Evolutionary conservation across 2,113 vertebrate genomes (phyloP), one percentile per base, ranked within the genome.

Genomic region (Tonatia bakeri): DNA sequence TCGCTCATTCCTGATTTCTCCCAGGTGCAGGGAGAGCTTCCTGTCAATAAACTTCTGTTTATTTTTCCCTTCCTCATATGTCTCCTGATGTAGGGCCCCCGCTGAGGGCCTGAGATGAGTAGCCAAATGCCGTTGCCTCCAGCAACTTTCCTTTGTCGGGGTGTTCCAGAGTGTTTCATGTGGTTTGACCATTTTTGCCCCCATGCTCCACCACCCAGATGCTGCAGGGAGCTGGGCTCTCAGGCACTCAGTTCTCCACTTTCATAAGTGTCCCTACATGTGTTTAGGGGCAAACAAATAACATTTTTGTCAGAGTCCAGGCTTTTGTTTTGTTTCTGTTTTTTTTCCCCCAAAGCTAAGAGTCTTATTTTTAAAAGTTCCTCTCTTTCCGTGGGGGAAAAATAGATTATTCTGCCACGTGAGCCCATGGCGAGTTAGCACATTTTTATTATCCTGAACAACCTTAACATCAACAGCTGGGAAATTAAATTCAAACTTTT

Each of bases 131-230:
- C 38, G 38, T 70, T 47, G 31, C 13, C 17, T 61, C 64, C 0
- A 77, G 13, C 9, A 67, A 52, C n/a, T 47, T 56, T 43, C 20
- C 1, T 56, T 33, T 14, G 56, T 3, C 11, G 33, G 77, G 3
- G 1, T 45, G 22, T 45, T 77, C 50, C 40, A 77, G 36, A 56
- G 43, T 5, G 43, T 50, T 75, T 73, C 12, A 13, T 22, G 2
- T 8, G n/a, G 33, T 24, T 54, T 83, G 33, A 91, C 5, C 8
- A 59, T 24, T 2, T 40, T 28, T 16, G 36, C 22, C 16, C 12
- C 5, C 24, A 36, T 9, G 20, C 2, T n/a, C 1, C 22, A 70
- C 7, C 61, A 36, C 12, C 3, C n/a, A 26, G 12, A 3, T 0
- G 2, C 11, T 9, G 4, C 4, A 7, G 8, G 33, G 9, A 86